Evolutionary conservation across 2,888 invertebrate species (phyloP), one percentile per base, ranked within the genome.

Genomic region (Lasiommata megera): DNA sequence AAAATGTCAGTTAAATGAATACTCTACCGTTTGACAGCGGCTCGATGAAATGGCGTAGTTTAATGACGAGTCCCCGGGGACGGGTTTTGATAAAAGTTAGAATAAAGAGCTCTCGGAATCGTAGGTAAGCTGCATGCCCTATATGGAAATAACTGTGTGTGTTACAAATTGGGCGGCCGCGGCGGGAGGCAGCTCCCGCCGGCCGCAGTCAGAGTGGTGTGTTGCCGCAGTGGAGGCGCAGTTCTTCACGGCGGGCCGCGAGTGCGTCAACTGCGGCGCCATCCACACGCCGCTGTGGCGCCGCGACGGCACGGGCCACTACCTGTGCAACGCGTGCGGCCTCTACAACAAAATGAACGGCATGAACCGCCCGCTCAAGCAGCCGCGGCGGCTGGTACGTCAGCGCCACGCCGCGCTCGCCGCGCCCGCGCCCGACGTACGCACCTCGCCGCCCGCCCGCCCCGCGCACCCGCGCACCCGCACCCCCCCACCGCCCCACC

Each of bases 341-440:
- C 95, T 99, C 78, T 99, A 99, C 94, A 97, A 97, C 92, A 98
- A 98, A 93, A 98, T 99, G 97, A 99, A 99, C 92, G 98, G 98
- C 82, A 96, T 97, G 94, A 98, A 98, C 92, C 93, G 99, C 74
- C 99, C 99, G 68, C 93, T 99, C 76, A 98, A 98, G 87, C 98
- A 99, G 92, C 98, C 99, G 69, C 98, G 98, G 83, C 97, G 98
- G 93, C 95, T 98, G 94, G 98, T 98, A 93, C 96, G 97, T 93
- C 81, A 84, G 84, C 88, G 90, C 72, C 84, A 80, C 82, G 84
- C 84, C 76, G 79, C 83, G 77, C 82, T 72, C 79, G 80, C 84
- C 77, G 77, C 84, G 75, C 80, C 80, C 72, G 71, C 75, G 60
- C 84, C 79, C 67, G 73, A 71, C 74, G 70, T 74, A 68, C 73